A percentile compares a stretch with the other conserved stretches of the same genome.
Evolutionary conservation across 2,888 invertebrate species (phyloP).

Genomic region (Drosophila conformis): DNA sequence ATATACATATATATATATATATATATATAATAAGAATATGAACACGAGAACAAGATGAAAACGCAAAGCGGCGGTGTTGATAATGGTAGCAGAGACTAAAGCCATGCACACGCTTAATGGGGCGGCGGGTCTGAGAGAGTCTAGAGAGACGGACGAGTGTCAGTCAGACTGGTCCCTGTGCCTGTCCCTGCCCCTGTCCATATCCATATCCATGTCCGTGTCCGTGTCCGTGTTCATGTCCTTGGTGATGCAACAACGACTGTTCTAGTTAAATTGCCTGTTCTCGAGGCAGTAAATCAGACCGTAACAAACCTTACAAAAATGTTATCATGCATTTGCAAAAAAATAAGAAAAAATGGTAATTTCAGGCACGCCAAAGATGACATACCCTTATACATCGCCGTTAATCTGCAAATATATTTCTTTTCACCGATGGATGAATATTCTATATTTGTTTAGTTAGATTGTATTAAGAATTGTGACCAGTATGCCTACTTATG

Average conservation of each 20-base stretch:
- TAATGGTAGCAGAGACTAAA: conserved; percentile 72
- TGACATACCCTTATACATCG: neutral
- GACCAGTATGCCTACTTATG: neutral
- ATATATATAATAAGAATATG: conserved; percentile 2
- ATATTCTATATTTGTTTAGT: neutral
- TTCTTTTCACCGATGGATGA: neutral
- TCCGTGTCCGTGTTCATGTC: conserved; percentile 43
- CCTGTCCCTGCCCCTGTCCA: neutral
- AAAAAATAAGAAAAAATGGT: conserved; percentile 4
- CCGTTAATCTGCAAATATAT: neutral
- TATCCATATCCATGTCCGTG: conserved; percentile 9
- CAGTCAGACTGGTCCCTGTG: conserved; percentile 32
- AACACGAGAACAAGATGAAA: conserved; percentile 31
- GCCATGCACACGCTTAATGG: conserved; percentile 47
- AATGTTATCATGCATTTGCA: conserved; percentile 15
- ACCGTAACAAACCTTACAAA: conserved; percentile 49
- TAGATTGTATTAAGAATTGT: neutral
- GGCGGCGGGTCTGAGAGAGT: conserved; percentile 24
- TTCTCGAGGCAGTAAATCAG: conserved; percentile 70
- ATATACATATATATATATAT: neutral
- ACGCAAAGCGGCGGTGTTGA: conserved; percentile 63
- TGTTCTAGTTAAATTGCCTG: conserved; percentile 72
- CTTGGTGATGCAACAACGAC: conserved; percentile 59
- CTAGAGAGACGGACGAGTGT: conserved; percentile 47
- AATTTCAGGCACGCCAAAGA: neutral